Base-by-base conservation (phyloP, 2,888 invertebrate species). In the Helobdella robusta region DNA sequence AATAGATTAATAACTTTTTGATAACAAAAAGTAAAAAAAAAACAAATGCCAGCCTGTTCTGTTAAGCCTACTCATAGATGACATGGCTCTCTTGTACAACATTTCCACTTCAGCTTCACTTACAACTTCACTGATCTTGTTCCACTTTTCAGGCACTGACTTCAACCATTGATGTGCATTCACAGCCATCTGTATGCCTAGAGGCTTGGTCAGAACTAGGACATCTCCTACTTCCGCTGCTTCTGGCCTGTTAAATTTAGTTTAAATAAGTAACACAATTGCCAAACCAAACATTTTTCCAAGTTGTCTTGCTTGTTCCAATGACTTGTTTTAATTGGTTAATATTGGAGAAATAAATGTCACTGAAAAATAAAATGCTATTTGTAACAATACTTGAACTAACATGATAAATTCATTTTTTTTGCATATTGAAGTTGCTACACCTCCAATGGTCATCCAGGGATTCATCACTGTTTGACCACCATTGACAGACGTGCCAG, bases 381-480 rank as follows among this genome's bases (percentile, higher is more conserved):
- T n/a, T n/a, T n/a, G n/a, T n/a, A 11, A 4, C 23, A 56, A 56
- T 30, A 56, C 23, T 20, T 4, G 32, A 23, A 2, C 60, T 20
- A 18, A 65, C 67, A 89, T 88, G 68, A 89, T 87, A 72, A 86
- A 88, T 80, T 91, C 90, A 76, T 89, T 87, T 1, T 87, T 86
- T 76, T 87, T 87, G 32, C 56, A 56, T 30, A 56, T 8, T n/a
- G 56, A n/a, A 25, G 56, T 56, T 25, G 56, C 89, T 59, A 87
- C 87, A 20, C 89, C 89, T 30, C 89, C 89, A 70, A 89, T 85
- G 34, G 87, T 87, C 71, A 88, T 84, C 89, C 89, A 90, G 5
- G 89, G 89, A 79, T 90, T 89, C 52, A 86, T 80, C 15, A 86
- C 85, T 1, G 88, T 86, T 75, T 86, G 87, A 34, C 86, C 67